Base-by-base conservation (phyloP, 2,888 invertebrate genomes). In the Torymus texanus region DNA sequence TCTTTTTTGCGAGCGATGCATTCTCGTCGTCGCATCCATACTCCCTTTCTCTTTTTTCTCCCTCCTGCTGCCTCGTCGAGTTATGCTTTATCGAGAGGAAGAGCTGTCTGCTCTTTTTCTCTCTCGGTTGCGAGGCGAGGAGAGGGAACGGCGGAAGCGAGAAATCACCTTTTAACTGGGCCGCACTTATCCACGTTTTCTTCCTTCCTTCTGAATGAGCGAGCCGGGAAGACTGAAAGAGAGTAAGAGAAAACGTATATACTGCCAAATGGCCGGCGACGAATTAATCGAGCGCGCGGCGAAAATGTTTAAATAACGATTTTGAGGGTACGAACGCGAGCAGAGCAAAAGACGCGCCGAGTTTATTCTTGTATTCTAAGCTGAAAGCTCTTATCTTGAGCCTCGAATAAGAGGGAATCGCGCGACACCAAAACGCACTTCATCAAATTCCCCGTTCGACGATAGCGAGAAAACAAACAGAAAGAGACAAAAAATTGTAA, bases 51-150 rank as follows among this genome's bases (percentile, higher is more conserved):
- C 61, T 4, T 12, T 29, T 29, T 29, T 29, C 5, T 5, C 24
- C 16, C 59, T 59, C 29, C 29, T 53, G 13, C 50, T 50, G 12
- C 16, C 24, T 51, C 61, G 24, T n/a, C 78, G 65, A 65, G 68
- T 61, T 58, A 41, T 72, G 66, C 66, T 70, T 58, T 56, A 67
- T 73, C 73, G 56, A 73, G 73, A 21, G 72, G 78, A 62, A 78
- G 24, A 74, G 51, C 16, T 21, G 14, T 24, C 61, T 58, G 12
- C 29, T 21, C 29, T 55, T 58, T 18, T 61, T 59, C 12, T 58
- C 58, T 58, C 50, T 3, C 0, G 29, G 5, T 21, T 10, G 16
- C 55, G 62, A 16, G 16, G 63, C 76, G 68, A 68, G 66, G 50
- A 51, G 51, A 14, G n/a, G n/a, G 68, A 63, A 29, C 29, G 29